phyloP scores from a whole-genome alignment of 2,113 vertebrate genomes.

The Chloropsis hardwickii region DNA sequence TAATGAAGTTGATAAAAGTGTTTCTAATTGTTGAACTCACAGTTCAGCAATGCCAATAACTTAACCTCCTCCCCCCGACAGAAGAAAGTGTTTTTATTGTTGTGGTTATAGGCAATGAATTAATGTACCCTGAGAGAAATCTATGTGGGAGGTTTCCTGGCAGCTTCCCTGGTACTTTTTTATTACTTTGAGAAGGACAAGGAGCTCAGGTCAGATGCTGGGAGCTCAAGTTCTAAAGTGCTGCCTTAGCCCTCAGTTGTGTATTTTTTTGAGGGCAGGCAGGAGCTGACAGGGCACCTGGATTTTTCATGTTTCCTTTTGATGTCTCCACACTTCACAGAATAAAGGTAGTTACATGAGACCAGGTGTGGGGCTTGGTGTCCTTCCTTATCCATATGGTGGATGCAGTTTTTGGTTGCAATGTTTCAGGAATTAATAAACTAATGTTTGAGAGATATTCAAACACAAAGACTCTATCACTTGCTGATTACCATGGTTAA shows the following conservation, averaged over 20 bases:
- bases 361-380: background rate
- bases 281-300: background rate
- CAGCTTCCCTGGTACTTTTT: background rate
- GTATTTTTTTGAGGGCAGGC: background rate
- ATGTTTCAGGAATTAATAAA: background rate
- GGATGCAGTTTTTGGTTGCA: background rate
- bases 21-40: background rate
- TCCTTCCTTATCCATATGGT: background rate
- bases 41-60: background rate
- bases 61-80: accelerated
- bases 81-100: background rate
- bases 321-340: background rate
- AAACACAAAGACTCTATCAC: background rate
- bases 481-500: background rate
- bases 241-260: background rate
- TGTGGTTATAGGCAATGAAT: background rate
- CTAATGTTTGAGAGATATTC: background rate
- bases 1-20: background rate
- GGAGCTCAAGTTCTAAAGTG: background rate
- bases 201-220: background rate
- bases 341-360: accelerated
- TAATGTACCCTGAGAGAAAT: background rate
- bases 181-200: background rate
- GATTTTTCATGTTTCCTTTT: background rate
- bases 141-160: background rate